Evolutionary conservation across 2,113 vertebrate species (phyloP), one percentile per base, ranked within the genome.

Genomic region (Naja naja): DNA sequence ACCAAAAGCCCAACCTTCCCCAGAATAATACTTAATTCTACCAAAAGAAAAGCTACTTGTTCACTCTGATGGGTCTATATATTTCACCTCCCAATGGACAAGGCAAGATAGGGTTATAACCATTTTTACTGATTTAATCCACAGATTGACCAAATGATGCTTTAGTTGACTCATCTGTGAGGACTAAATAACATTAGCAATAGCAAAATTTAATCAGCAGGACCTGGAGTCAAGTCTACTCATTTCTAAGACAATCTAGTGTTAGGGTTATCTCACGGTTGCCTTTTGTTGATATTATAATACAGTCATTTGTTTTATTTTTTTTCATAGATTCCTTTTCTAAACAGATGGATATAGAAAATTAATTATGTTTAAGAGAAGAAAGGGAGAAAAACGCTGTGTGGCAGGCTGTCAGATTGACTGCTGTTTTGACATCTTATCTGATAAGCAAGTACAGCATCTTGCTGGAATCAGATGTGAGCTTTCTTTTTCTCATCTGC

Each of bases 351-450:
- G 58, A 52, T 49, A 27, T 30, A 30, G 39, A 74, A 0, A 74
- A 4, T 12, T 0, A 55, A 69, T 74, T 89, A 94, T 90, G 30
- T 49, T 85, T 88, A 87, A 60, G 8, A 22, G 18, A 30, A 39
- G 22, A 30, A 56, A 12, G 52, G 23, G 34, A 18, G 20, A 39
- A 47, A 0, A 52, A 64, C 16, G 0, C 74, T 23, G 47, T 0
- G 9, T 52, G 89, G 0, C 47, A 6, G 0, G 54, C 22, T 81
- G 91, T 1, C 91, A 91, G 92, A 2, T 89, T 93, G 45, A 74
- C 0, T 81, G 89, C 45, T 91, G 47, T 92, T 96, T 96, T 55
- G 54, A 92, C 88, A 94, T 43, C 87, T 87, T 97, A 91, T 88
- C 2, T 53, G 91, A 92, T 93, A 94, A 94, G 94, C 86, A 92